Percentiles rank a stretch among this genome's conserved stretches.
phyloP scores from a whole-genome alignment of 1,140 invertebrate species.

The Diachasma alloeum region DNA sequence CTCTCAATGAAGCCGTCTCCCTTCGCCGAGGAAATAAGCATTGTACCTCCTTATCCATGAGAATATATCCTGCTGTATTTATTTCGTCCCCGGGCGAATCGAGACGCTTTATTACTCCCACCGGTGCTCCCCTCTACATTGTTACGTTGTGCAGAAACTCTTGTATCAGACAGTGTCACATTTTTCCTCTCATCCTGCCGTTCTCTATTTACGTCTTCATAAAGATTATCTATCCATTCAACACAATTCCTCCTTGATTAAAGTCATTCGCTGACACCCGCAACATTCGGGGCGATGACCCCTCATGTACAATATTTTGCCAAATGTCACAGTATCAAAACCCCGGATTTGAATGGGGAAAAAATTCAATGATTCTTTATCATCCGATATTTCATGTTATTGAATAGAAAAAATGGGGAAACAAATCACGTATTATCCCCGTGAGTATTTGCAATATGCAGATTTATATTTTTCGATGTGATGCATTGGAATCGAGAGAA shows the following conservation, averaged over 20 bases:
- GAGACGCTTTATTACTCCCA: background rate
- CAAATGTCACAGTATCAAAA: background rate
- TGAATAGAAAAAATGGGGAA: background rate
- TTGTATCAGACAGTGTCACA: background rate
- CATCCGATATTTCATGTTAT: background rate
- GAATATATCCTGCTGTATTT: background rate
- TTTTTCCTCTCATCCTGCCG: background rate
- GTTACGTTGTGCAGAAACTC: background rate
- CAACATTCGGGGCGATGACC: background rate
- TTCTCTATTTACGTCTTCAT: slow-evolving; percentile 22
- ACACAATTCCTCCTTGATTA: slow-evolving; percentile 19
- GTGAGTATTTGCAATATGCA: background rate
- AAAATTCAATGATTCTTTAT: background rate
- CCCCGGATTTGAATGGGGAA: background rate
- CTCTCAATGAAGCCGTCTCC: background rate
- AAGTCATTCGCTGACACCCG: background rate
- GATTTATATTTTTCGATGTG: background rate
- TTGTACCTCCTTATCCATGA: background rate
- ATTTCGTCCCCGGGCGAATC: background rate
- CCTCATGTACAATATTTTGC: background rate
- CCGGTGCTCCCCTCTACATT: background rate
- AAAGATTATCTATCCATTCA: background rate
- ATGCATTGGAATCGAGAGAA: background rate
- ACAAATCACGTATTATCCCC: background rate
- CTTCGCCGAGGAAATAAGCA: background rate